Evolutionary conservation across 1,140 invertebrate genomes (phyloP).

Genomic region (fruit fly (Drosophila melanogaster)): DNA sequence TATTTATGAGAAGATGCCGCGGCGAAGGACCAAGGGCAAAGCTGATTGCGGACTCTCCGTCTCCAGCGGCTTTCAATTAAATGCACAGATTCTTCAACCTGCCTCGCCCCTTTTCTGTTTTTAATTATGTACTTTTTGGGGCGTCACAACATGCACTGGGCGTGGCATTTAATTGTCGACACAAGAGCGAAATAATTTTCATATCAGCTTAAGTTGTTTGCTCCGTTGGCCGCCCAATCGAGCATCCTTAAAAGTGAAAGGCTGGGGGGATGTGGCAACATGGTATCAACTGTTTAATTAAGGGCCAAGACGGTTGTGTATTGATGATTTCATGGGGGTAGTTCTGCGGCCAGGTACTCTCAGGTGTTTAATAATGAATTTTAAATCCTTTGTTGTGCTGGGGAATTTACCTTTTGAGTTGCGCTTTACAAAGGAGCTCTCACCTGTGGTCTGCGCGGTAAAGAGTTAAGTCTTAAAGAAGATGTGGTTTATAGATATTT

Average conservation of each 20-base stretch:
- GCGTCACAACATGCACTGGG: constrained; percentile 41
- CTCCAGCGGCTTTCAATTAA: constrained; percentile 71
- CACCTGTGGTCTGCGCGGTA: constrained; percentile 1
- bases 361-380: constrained; percentile 46
- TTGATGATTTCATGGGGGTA: constrained; percentile 11
- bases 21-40: constrained; percentile 12
- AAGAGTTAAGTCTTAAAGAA: constrained; percentile 1
- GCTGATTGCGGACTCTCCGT: constrained; percentile 42
- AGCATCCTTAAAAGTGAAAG: constrained; percentile 20
- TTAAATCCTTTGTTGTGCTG: constrained; percentile 8
- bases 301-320: constrained; percentile 16
- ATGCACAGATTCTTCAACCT: constrained; percentile 65
- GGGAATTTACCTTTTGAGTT: constrained; percentile 16
- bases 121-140: constrained; percentile 55
- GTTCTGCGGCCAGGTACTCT: background rate
- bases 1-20: constrained; percentile 64
- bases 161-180: constrained; percentile 71
- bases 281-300: constrained; percentile 40
- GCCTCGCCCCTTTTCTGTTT: constrained; percentile 52
- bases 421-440: background rate
- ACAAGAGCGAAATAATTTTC: constrained; percentile 64
- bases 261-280: background rate
- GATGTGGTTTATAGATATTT: background rate
- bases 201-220: constrained; percentile 54
- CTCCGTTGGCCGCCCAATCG: constrained; percentile 58